Evolutionary conservation across 2,888 invertebrate genomes (phyloP).

Genomic region (Papilio demoleus): DNA sequence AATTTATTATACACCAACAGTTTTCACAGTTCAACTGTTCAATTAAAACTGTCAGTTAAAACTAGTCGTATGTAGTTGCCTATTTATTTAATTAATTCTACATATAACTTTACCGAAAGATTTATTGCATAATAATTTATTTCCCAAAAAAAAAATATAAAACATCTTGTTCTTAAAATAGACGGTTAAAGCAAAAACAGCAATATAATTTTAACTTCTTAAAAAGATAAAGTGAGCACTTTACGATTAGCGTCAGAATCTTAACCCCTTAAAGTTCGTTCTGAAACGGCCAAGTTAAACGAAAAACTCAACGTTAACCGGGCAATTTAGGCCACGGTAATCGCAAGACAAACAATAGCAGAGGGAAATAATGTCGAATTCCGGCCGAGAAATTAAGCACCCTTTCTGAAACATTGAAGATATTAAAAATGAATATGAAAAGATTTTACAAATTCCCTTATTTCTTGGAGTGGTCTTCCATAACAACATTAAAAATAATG

Average conservation of each 20-base stretch:
- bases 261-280: conserved; percentile 76
- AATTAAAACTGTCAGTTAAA: too few relatives aligned
- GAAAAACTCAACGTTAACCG: conserved; percentile 77
- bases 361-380: conserved; percentile 78
- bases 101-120: too few relatives aligned
- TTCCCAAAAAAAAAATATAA: conserved; percentile 1
- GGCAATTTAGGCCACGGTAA: conserved; percentile 79
- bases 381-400: conserved; percentile 79
- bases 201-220: conserved; percentile 48
- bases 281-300: conserved; percentile 70
- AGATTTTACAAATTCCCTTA: neutral
- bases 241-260: conserved; percentile 69
- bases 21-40: too few relatives aligned
- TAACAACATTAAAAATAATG: neutral
- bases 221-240: conserved; percentile 70
- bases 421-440: conserved; percentile 54
- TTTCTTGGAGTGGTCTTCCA: neutral
- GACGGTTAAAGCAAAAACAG: conserved; percentile 35
- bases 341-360: conserved; percentile 79
- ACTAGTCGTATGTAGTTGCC: too few relatives aligned
- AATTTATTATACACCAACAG: too few relatives aligned
- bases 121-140: too few relatives aligned
- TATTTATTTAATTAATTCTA: too few relatives aligned
- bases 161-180: conserved; percentile 20
- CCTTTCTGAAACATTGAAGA: conserved; percentile 69